A percentile compares a stretch with the other conserved stretches of the same genome.
These are phyloP conservation scores for Arge pagana DNA, from an alignment of 2,888 invertebrate genomes.

Conservation along the genomic window DNA sequence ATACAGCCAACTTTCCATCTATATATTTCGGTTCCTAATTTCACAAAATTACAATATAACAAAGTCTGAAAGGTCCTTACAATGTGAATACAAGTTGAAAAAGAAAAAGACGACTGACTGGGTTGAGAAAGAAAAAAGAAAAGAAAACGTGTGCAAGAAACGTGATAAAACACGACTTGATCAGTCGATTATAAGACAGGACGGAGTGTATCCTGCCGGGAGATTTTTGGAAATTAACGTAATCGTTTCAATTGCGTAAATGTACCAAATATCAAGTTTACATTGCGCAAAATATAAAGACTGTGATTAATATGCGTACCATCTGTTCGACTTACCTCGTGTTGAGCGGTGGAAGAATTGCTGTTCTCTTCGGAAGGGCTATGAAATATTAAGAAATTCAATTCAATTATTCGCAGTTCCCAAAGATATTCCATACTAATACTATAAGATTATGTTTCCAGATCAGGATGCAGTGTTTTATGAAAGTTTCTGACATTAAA, in stretches of 20 bases:
- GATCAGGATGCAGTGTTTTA: too few species aligned
- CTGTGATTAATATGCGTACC: neutral
- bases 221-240: neutral
- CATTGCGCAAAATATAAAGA: neutral
- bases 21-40: slow-evolving; percentile 64
- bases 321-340: slow-evolving; percentile 40
- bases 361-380: slow-evolving; percentile 46
- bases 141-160: too few species aligned
- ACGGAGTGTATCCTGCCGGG: neutral
- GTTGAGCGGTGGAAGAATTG: slow-evolving; percentile 37
- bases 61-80: too few species aligned
- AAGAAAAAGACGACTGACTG: too few species aligned
- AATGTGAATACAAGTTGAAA: too few species aligned
- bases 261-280: slow-evolving; percentile 5
- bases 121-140: too few species aligned
- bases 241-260: slow-evolving; percentile 3
- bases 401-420: too few species aligned
- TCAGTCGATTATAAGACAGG: too few species aligned
- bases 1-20: slow-evolving; percentile 77
- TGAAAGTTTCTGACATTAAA: neutral
- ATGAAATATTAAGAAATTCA: neutral
- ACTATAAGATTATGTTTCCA: too few species aligned
- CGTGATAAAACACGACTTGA: too few species aligned
- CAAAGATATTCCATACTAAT: too few species aligned
- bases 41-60: neutral